These are phyloP conservation scores for Amphipoea lucens DNA, from an alignment of 2,888 invertebrate species.

Conservation along the genomic window DNA sequence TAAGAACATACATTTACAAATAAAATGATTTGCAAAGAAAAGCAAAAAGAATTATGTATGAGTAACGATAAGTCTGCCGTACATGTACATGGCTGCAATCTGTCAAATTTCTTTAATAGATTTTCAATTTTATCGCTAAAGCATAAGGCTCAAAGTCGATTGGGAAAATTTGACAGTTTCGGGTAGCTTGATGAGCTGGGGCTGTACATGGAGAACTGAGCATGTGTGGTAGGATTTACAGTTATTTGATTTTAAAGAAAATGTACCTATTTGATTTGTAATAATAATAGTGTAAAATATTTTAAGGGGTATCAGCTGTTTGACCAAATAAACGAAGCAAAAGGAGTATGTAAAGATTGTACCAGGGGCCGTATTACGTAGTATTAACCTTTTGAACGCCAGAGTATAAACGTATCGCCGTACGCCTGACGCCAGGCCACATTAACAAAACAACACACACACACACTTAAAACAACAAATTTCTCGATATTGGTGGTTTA, in stretches of 20 bases:
- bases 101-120: no score
- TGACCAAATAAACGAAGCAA: not conserved
- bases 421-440: no score
- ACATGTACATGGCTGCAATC: not conserved
- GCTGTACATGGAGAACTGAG: not conserved
- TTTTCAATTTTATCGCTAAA: no score
- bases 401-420: no score
- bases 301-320: not conserved
- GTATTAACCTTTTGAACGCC: no score
- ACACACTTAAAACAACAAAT: no score
- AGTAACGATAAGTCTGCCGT: not conserved
- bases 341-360: not conserved
- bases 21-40: not conserved
- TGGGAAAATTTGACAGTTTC: no score
- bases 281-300: not conserved
- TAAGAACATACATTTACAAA: constrained; percentile 3
- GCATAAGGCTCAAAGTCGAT: no score
- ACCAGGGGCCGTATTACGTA: no score
- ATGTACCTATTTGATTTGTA: not conserved
- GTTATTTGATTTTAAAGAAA: not conserved
- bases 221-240: not conserved
- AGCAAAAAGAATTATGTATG: not conserved
- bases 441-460: no score
- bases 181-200: no score
- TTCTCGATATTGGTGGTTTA: no score